Percentiles rank a stretch among this genome's conserved stretches.
Conservation (phyloP, 2,888 invertebrate species). For the Mactromeris polynyma region DNA sequence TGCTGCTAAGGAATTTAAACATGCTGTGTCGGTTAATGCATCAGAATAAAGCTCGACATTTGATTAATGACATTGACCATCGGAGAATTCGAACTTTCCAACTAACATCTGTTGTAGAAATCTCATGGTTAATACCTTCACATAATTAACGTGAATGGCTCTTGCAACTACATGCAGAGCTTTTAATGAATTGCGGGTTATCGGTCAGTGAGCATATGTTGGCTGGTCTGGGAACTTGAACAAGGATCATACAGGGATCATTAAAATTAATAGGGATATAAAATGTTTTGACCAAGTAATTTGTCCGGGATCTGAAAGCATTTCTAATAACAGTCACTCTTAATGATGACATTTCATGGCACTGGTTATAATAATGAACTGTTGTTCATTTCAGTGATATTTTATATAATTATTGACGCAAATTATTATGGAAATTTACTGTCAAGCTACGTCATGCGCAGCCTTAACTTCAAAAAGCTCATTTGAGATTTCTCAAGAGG, state of each 20-base stretch:
- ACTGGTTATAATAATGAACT: too few species aligned
- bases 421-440: too few species aligned
- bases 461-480: too few species aligned
- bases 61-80: conserved; percentile 15
- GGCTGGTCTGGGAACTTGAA: background rate
- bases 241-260: conserved; percentile 2
- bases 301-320: background rate
- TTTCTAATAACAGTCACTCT: background rate
- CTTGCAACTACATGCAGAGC: background rate
- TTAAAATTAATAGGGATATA: background rate
- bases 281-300: background rate
- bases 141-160: background rate
- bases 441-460: too few species aligned
- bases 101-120: conserved; percentile 4
- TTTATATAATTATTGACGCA: too few species aligned
- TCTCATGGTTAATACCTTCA: background rate
- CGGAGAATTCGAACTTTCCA: background rate
- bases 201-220: conserved; percentile 15
- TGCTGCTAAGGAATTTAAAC: too few species aligned
- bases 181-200: background rate
- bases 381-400: too few species aligned
- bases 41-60: background rate
- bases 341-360: too few species aligned
- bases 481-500: too few species aligned
- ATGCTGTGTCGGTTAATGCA: background rate